Percentiles rank a stretch among this genome's conserved stretches.
Conservation (phyloP, 2,113 vertebrate species). For the Upupa epops region DNA sequence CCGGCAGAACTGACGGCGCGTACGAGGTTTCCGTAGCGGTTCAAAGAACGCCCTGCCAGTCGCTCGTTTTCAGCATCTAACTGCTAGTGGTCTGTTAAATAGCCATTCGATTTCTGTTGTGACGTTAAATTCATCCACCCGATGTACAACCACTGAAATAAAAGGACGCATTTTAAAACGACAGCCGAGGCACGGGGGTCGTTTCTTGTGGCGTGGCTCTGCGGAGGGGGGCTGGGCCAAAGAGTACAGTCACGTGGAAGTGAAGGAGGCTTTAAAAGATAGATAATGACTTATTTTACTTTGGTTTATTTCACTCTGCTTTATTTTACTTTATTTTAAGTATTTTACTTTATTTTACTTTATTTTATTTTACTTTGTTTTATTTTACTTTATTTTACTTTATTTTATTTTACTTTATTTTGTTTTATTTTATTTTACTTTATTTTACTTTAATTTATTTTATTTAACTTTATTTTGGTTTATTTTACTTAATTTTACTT, state of each 20-base stretch:
- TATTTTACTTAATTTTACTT: no score
- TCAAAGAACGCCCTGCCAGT: constrained; percentile 66
- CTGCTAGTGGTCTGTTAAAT: constrained; percentile 80
- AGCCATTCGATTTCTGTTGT: constrained; percentile 81
- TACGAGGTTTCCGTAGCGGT: constrained; percentile 72
- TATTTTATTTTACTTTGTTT: not conserved
- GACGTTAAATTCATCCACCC: constrained; percentile 80
- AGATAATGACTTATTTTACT: accelerated
- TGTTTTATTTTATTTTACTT: not conserved
- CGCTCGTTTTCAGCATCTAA: constrained; percentile 75
- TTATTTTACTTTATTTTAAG: no score
- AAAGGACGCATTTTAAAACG: constrained; percentile 82
- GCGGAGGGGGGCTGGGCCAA: not conserved
- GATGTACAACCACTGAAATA: constrained; percentile 85
- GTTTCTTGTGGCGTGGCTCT: not conserved
- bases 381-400: no score
- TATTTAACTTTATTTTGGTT: no score
- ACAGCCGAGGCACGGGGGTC: not conserved
- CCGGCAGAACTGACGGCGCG: constrained; percentile 60
- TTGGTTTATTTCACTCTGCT: not conserved
- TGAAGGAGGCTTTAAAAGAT: not conserved
- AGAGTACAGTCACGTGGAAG: not conserved
- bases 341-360: not conserved
- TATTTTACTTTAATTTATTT: no score
- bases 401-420: not conserved